Base-by-base conservation (phyloP, 1,140 invertebrate species). In the Odontomachus brunneus region DNA sequence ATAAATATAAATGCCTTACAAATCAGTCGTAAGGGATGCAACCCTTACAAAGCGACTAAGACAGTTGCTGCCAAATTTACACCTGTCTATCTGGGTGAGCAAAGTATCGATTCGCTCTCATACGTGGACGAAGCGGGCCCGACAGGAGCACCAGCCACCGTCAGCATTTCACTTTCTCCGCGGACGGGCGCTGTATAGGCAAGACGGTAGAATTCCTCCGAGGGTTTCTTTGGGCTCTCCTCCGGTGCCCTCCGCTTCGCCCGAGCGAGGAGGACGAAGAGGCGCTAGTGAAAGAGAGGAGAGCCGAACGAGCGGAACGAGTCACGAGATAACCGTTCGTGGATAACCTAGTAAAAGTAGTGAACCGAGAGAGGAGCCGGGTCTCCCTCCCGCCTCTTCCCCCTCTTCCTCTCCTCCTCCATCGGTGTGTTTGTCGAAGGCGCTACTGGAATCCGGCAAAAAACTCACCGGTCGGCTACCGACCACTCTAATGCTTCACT, bases 401-500 rank as follows among this genome's bases (percentile, higher is more conserved):
- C 38, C 38, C 9, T 82, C 84, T 88, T 86, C 86, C 90, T 88
- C 87, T 76, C 87, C 89, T 76, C 60, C 81, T 76, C 53, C 85
- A 90, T 7, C 38, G 38, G 38, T 44, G 90, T 91, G 90, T 92
- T 93, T 93, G 91, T 93, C 90, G 91, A 92, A 92, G 91, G 92
- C 91, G 92, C 92, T 93, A 93, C 92, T 91, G 92, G 92, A 93
- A 93, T 93, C 90, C 91, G 88, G 88, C 89, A 91, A 93, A 93
- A 93, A 93, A 93, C 92, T 91, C 78, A 85, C 90, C 89, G 84
- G 88, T 91, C 89, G 92, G 90, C 92, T 92, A 92, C 92, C 88
- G 91, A 91, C 90, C 90, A 90, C 90, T 92, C 92, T 93, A 92
- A 93, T 91, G 91, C 92, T 90, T 86, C 83, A 75, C 90, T 91